Base-by-base conservation (phyloP, 2,888 invertebrate species). In the Chloroclystis v-ata region DNA sequence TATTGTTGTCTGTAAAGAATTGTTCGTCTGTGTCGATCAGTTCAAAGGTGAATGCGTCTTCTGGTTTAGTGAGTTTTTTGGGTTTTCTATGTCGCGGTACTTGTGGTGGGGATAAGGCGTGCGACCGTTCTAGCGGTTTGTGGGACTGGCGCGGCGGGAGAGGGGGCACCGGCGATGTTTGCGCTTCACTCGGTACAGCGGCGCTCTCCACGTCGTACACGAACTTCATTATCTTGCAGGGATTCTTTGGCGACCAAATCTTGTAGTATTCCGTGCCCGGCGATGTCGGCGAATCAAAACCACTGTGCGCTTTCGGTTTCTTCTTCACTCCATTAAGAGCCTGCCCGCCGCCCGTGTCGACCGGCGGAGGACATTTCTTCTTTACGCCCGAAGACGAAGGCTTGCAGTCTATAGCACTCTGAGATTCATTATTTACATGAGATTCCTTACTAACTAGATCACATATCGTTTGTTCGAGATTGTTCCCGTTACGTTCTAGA, bases 41-140 rank as follows among this genome's bases (percentile, higher is more conserved):
- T 75, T 95, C 95, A 72, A 95, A 95, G 57, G 92, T 92, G 70
- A 95, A 95, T 37, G 93, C 92, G 72, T 95, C 95, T 72, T 95
- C 94, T 30, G 91, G 91, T 54, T 89, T 89, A 33, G 87, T 78
- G 47, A 90, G 73, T 65, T 89, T 91, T 74, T 91, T 92, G 54
- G 92, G 91, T 77, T 93, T 93, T 63, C 92, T 89, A 65, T 92
- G 91, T 49, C 92, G 80, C 33, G 90, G 90, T 60, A 94, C 90
- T 70, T 91, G 90, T 1, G 94, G 94, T 13, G 94, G 94, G 69
- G 89, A 88, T 46, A 88, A 65, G 79, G 86, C 92, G 87, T 54
- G 94, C 92, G 91, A 92, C 54, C 94, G 88, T 68, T 95, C 95
- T 54, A 96, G 80, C 8, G 95, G 95, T 59, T 92, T 91, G 75